These are phyloP conservation scores for Agonopterix heracliana DNA, from an alignment of 2,888 invertebrate genomes.

Conservation along the genomic window DNA sequence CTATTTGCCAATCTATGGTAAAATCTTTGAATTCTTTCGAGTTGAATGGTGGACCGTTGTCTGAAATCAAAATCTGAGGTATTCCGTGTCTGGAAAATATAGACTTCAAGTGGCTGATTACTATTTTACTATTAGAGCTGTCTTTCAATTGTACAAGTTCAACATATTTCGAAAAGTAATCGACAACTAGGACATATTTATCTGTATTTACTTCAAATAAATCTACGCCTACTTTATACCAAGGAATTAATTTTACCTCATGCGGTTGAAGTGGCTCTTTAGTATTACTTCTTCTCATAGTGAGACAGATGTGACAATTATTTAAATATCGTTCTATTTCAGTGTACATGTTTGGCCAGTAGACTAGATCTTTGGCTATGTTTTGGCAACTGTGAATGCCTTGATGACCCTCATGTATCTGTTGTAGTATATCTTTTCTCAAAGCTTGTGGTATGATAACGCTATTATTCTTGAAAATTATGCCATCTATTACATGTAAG, in stretches of 20 bases:
- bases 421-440: too few species aligned
- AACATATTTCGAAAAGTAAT: conserved; percentile 11
- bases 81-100: conserved; percentile 12
- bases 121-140: neutral
- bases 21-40: conserved; percentile 4
- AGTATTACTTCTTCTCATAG: conserved; percentile 1
- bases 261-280: conserved; percentile 4
- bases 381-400: conserved; percentile 11
- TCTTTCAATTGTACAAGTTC: conserved; percentile 1
- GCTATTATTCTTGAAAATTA: conserved; percentile 8
- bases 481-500: conserved; percentile 8
- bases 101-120: conserved; percentile 10
- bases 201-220: conserved; percentile 7
- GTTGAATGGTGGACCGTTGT: conserved; percentile 5
- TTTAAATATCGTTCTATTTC: conserved; percentile 14
- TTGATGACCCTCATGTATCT: conserved; percentile 9
- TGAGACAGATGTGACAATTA: conserved; percentile 12
- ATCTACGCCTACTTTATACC: conserved; percentile 14
- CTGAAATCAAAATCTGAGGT: conserved; percentile 1
- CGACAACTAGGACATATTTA: conserved; percentile 13
- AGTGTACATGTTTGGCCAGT: conserved; percentile 12
- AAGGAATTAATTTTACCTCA: conserved; percentile 4
- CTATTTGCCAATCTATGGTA: conserved; percentile 2
- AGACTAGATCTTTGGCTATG: conserved; percentile 6
- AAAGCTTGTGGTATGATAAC: conserved; percentile 8